phyloP scores from a whole-genome alignment of 2,888 invertebrate genomes.

The Microdon myrmicae region DNA sequence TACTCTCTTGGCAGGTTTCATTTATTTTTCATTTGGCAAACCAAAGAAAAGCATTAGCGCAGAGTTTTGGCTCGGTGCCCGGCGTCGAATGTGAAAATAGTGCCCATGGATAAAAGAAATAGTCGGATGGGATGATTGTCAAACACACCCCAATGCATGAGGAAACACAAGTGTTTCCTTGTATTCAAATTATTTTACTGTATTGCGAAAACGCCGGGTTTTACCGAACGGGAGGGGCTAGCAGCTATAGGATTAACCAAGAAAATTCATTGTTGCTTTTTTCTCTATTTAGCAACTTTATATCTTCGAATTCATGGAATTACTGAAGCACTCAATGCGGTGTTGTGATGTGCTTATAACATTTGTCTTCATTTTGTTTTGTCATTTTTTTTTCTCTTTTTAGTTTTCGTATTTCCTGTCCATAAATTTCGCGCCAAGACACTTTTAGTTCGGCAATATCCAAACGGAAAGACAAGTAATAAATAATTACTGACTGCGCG shows the following conservation, averaged over 20 bases:
- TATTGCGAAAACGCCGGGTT: slow-evolving; percentile 9
- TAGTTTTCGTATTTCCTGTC: slow-evolving; percentile 36
- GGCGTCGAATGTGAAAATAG: slow-evolving; percentile 24
- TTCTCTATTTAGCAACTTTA: slow-evolving; percentile 30
- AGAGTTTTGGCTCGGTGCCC: slow-evolving; percentile 46
- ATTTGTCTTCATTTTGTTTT: slow-evolving; percentile 6
- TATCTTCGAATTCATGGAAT: slow-evolving; percentile 50
- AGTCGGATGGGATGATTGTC: slow-evolving; percentile 15
- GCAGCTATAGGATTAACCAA: slow-evolving; percentile 14
- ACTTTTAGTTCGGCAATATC: slow-evolving; percentile 25
- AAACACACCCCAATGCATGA: slow-evolving; percentile 22
- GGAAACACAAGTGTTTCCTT: slow-evolving; percentile 1
- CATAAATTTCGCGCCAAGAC: slow-evolving; percentile 42
- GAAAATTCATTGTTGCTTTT: slow-evolving; percentile 4
- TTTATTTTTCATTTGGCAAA: not conserved
- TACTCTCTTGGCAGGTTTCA: no score
- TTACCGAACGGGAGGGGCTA: slow-evolving; percentile 1
- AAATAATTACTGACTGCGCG: slow-evolving; percentile 43
- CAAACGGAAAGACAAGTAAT: slow-evolving; percentile 15
- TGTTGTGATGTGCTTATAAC: no score
- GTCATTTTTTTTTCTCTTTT: slow-evolving; percentile 7
- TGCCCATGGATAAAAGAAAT: slow-evolving; percentile 15
- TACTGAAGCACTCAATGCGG: slow-evolving; percentile 8
- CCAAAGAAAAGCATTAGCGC: slow-evolving; percentile 44
- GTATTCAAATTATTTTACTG: slow-evolving; percentile 22